These are phyloP conservation scores for Drosophila varians DNA, from an alignment of 1,140 invertebrate genomes.

Conservation along the genomic window DNA sequence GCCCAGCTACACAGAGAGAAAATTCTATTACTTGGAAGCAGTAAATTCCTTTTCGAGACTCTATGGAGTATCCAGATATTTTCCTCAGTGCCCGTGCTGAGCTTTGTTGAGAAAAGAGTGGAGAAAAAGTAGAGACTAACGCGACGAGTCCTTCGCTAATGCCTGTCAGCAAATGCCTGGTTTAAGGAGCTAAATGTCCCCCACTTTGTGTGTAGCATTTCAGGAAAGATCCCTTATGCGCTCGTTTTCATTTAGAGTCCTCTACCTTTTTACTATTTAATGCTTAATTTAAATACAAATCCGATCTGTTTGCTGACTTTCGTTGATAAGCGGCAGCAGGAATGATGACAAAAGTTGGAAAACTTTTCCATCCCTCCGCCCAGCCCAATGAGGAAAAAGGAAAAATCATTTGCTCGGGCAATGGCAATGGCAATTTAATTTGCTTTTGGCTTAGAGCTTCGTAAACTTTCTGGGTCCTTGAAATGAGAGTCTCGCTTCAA, in stretches of 20 bases:
- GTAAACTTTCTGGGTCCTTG: conserved; percentile 47
- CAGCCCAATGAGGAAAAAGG: background rate
- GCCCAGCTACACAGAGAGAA: conserved; percentile 27
- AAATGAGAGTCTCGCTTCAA: conserved; percentile 31
- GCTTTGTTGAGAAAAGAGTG: conserved; percentile 37
- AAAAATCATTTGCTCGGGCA: conserved; percentile 18
- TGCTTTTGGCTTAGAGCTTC: conserved; percentile 41
- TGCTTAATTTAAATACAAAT: conserved; percentile 78
- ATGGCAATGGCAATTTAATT: conserved; percentile 65
- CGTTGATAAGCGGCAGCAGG: conserved; percentile 61
- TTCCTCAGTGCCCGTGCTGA: conserved; percentile 21
- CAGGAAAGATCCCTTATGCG: conserved; percentile 46
- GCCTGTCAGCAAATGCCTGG: conserved; percentile 68
- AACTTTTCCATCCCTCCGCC: conserved; percentile 22
- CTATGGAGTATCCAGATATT: background rate
- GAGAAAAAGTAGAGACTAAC: conserved; percentile 2
- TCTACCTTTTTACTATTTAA: conserved; percentile 56
- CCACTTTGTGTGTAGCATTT: conserved; percentile 5
- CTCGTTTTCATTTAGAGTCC: conserved; percentile 56
- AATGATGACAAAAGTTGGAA: conserved; percentile 64
- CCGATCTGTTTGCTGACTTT: conserved; percentile 74
- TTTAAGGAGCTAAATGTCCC: conserved; percentile 43
- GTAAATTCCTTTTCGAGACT: background rate
- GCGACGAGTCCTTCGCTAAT: conserved; percentile 50
- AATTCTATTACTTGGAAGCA: background rate